Evolutionary conservation across 1,140 invertebrate species (phyloP), one percentile per base, ranked within the genome.

Genomic region (Procambarus virginalis): DNA sequence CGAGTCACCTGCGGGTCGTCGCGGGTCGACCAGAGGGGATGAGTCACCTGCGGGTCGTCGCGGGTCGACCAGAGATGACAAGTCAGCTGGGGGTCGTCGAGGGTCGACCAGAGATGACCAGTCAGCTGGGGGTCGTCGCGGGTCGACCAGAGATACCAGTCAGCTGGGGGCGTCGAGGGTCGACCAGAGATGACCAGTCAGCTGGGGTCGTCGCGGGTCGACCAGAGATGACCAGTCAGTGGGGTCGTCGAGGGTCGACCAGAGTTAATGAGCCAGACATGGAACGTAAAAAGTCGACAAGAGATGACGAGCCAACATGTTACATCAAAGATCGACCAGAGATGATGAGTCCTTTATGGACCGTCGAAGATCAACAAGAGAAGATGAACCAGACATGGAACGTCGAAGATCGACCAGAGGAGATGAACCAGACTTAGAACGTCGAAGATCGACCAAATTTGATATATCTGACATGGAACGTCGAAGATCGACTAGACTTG

Each of bases 291-390:
- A 58, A 55, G 8, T 81, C 79, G 22, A 60, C 55, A 9, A 84
- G 46, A 22, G 64, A 84, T 10, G 73, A 75, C 12, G 12, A 49
- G 51, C 49, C 48, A 34, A 84, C 6, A 49, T 55, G 45, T 49
- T 51, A 0, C 45, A 45, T 58, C 34, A 58, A 8, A 60, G 76
- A 46, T 78, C 55, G 55, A 79, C 55, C 5, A 64, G 75, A 64
- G 17, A 78, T 4, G 58, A 60, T 4, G 58, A 60, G n/a, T 14
- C 45, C 8, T 34, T 60, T 10, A 22, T 60, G 55, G 48, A 34
- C 6, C 79, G 60, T 34, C 10, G 79, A 34, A 75, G 70, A 75
- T 84, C 83, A n/a, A 51, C 48, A 45, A 84, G 70, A 34, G 83
- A 73, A 75, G 46, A 84, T 9, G n/a, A n/a, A n/a, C n/a, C n/a